These are phyloP conservation scores for Eubucco bourcierii DNA, from an alignment of 2,113 vertebrate species.

Conservation along the genomic window DNA sequence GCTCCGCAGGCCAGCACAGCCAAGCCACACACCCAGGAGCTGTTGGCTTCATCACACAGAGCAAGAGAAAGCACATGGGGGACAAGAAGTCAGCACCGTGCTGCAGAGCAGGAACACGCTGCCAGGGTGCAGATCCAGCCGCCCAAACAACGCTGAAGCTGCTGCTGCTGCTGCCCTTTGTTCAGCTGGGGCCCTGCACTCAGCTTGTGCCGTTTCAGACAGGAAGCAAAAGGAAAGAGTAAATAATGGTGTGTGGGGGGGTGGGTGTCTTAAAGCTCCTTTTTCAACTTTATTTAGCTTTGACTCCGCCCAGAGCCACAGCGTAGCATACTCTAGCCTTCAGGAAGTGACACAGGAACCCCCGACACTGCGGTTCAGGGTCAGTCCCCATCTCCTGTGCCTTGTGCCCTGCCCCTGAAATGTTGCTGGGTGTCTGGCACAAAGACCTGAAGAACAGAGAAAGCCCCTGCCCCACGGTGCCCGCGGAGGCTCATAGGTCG, in stretches of 20 bases:
- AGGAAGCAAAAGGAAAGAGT: constrained; percentile 51
- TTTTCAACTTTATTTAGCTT: constrained; percentile 47
- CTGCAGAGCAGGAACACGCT: neutral
- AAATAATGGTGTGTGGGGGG: constrained; percentile 20
- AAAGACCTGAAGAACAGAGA: constrained; percentile 3
- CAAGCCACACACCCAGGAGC: neutral
- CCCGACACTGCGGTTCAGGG: neutral
- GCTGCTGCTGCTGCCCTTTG: constrained; percentile 1
- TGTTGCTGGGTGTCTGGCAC: neutral
- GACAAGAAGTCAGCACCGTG: neutral
- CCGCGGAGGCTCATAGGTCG: constrained; percentile 79
- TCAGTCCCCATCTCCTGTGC: constrained; percentile 25
- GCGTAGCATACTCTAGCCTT: constrained; percentile 9
- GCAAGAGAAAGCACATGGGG: neutral
- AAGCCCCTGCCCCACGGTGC: neutral
- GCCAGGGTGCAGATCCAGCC: neutral
- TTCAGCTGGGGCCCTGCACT: neutral
- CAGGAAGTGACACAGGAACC: neutral
- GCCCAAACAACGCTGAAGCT: neutral
- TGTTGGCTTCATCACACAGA: neutral
- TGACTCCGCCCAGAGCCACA: constrained; percentile 41
- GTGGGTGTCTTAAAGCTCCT: constrained; percentile 32
- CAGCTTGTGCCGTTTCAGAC: neutral
- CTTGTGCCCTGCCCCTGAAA: neutral
- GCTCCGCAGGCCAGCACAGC: neutral